phyloP scores from a whole-genome alignment of 2,888 invertebrate genomes.

The Dasysyrphus albostriatus region DNA sequence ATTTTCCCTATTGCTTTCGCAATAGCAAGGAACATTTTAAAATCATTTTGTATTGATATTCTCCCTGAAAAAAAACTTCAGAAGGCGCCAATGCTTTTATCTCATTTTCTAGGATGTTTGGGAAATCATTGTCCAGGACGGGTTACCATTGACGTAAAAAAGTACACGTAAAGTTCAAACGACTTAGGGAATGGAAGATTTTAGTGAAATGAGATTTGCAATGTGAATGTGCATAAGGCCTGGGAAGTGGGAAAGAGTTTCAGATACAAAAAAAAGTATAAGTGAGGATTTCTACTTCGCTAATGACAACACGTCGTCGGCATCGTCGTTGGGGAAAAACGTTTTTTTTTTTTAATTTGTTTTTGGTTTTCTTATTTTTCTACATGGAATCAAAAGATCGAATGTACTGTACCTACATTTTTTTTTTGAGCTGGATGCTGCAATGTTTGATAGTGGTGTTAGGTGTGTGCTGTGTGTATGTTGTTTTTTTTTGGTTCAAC shows the following conservation, averaged over 20 bases:
- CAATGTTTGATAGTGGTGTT: slow-evolving; percentile 28
- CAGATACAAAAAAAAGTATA: not conserved
- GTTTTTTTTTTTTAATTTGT: slow-evolving; percentile 1
- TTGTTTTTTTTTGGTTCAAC: not conserved
- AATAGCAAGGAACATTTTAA: not conserved
- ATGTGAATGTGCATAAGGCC: slow-evolving; percentile 10
- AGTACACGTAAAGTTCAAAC: slow-evolving; percentile 44
- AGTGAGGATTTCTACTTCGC: slow-evolving; percentile 5
- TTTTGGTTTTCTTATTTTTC: not conserved
- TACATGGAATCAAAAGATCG: not conserved
- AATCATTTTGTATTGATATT: not conserved
- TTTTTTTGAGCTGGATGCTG: not conserved
- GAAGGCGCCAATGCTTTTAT: not conserved
- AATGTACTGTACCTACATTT: not conserved
- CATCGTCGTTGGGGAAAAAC: not conserved
- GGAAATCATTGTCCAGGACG: slow-evolving; percentile 42
- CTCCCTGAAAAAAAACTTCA: not conserved
- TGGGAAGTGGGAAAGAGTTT: not conserved
- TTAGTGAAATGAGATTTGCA: slow-evolving; percentile 54
- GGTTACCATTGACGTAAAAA: slow-evolving; percentile 15
- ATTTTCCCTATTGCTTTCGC: not conserved
- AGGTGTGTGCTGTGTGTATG: not conserved
- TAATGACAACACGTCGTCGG: slow-evolving; percentile 35
- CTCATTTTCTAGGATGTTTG: slow-evolving; percentile 38
- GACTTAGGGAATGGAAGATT: slow-evolving; percentile 51